These are phyloP conservation scores for Anguilla obscura DNA, from an alignment of 2,797 vertebrate genomes.

Conservation along the genomic window DNA sequence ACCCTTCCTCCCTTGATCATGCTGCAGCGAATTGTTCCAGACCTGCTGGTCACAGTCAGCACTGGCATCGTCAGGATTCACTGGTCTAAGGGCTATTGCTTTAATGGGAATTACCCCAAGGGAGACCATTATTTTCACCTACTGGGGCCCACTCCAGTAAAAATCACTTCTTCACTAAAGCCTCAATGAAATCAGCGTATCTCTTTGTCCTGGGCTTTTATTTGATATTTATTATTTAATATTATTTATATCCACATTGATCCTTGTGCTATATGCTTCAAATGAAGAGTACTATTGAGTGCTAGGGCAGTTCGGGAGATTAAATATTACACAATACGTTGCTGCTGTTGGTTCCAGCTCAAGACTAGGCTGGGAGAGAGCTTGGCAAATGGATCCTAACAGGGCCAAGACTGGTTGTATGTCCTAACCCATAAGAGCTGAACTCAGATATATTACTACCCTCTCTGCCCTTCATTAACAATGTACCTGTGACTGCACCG, in stretches of 20 bases:
- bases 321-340: not conserved
- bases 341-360: not conserved
- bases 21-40: not conserved
- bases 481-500: not conserved
- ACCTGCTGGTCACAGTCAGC: not conserved
- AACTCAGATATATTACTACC: not conserved
- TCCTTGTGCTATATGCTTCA: not conserved
- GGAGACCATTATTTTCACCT: not conserved
- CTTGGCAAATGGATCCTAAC: not conserved
- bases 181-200: not conserved
- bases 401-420: not conserved
- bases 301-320: not conserved
- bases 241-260: not conserved
- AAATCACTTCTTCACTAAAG: not conserved
- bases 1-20: not conserved
- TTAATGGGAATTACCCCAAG: not conserved
- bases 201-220: not conserved
- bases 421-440: not conserved
- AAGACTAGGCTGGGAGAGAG: not conserved
- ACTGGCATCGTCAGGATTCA: not conserved
- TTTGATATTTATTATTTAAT: not conserved
- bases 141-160: not conserved
- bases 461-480: not conserved
- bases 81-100: not conserved
- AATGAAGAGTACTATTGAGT: not conserved